Base-by-base conservation (phyloP, 1,140 invertebrate species). In the Mercenaria mercenaria region DNA sequence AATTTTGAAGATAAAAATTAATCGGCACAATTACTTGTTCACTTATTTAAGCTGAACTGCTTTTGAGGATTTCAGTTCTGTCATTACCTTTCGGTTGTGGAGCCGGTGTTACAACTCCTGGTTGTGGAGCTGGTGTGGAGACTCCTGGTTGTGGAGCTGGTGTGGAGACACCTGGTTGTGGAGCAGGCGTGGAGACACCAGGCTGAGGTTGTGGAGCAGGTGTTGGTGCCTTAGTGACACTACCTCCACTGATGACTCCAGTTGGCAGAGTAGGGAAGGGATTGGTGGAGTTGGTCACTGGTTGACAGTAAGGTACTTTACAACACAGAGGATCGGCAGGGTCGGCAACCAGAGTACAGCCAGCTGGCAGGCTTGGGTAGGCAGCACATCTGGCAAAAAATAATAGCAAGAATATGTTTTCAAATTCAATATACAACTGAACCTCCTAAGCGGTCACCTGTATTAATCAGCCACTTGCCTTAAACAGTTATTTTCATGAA, bases 231-330 rank as follows among this genome's bases (percentile, higher is more conserved):
- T 52, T 59, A 11, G 91, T 91, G 0, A 90, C 92, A 34, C 76
- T 86, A 32, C 92, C 92, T n/a, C 76, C 76, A 20, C 61, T 59
- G 88, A 91, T 39, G 76, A 79, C 11, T 80, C 87, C 89, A 43
- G 91, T 87, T 39, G 90, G 89, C 20, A 69, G 50, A 50, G 87
- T 89, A 80, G 87, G 84, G 56, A 74, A 50, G 1, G 77, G 77
- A 18, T 82, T n/a, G 26, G 85, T 61, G 6, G 26, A 32, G 61
- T 87, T 84, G 11, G 59, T 77, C 13, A 76, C 72, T 37, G 91
- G 90, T 23, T 76, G 64, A 64, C 92, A 93, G 79, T 91, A 90
- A 20, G 92, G 92, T 18, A 92, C 67, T 83, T 92, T 83, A 72
- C 92, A 93, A 76, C 89, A 90, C 39, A 81, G 32, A n/a, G 87